Evolutionary conservation across 2,797 vertebrate species (phyloP).

Genomic region (Pseudochirops cupreus): DNA sequence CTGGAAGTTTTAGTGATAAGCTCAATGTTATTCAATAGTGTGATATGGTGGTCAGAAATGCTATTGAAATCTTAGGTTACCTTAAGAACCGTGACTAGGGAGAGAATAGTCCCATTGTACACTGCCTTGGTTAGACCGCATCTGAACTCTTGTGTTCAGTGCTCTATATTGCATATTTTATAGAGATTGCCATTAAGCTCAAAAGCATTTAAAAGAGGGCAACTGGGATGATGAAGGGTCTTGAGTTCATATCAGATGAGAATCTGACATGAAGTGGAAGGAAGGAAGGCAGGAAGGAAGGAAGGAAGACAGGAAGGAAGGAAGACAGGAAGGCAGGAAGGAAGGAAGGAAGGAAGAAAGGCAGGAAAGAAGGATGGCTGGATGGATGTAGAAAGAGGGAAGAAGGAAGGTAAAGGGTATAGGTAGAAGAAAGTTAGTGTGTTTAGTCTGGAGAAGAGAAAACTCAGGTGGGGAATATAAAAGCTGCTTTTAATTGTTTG

Average conservation of each 20-base stretch:
- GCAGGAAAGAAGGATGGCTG: too few relatives aligned
- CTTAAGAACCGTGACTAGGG: neutral
- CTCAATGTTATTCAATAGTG: neutral
- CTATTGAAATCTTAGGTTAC: neutral
- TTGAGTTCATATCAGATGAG: neutral
- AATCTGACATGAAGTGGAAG: too few relatives aligned
- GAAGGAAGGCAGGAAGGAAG: too few relatives aligned
- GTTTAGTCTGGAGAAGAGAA: neutral
- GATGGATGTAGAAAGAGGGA: neutral
- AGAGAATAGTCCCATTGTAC: neutral
- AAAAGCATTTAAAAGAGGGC: neutral
- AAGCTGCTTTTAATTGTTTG: neutral
- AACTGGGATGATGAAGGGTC: neutral
- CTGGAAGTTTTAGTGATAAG: neutral
- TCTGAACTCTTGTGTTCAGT: neutral
- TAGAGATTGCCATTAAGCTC: neutral
- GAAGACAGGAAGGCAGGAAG: too few relatives aligned
- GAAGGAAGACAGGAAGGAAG: too few relatives aligned
- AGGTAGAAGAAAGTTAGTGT: neutral
- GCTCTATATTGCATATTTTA: neutral
- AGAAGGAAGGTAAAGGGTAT: neutral
- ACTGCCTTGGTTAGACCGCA: neutral
- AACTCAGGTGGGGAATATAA: neutral
- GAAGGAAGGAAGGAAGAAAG: too few relatives aligned
- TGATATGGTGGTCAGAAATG: neutral